phyloP scores from a whole-genome alignment of 2,888 invertebrate genomes.

The Tortricodes alternella region DNA sequence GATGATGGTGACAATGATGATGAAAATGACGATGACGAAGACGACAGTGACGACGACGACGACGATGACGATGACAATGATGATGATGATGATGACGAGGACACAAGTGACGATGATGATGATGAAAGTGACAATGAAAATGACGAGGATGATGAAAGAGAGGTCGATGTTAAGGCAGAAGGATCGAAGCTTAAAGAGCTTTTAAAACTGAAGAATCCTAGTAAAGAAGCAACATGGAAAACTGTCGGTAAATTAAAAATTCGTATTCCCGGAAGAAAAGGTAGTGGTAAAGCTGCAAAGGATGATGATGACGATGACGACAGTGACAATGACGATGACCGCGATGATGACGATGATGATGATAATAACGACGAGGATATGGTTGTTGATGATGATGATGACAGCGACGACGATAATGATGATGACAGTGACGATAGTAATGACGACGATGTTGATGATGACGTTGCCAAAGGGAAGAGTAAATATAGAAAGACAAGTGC shows the following conservation, averaged over 20 bases:
- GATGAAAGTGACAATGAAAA: slow-evolving; percentile 62
- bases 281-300: slow-evolving; percentile 52
- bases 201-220: slow-evolving; percentile 42
- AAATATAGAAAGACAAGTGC: slow-evolving; percentile 2
- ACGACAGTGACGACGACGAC: slow-evolving; percentile 71
- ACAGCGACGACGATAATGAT: slow-evolving; percentile 71
- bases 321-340: slow-evolving; percentile 44
- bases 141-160: slow-evolving; percentile 61
- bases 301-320: slow-evolving; percentile 70
- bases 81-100: slow-evolving; percentile 56
- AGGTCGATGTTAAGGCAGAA: slow-evolving; percentile 48
- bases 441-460: slow-evolving; percentile 58
- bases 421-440: slow-evolving; percentile 69
- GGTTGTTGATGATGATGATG: slow-evolving; percentile 61
- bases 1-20: slow-evolving; percentile 56
- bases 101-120: slow-evolving; percentile 51
- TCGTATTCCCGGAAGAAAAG: slow-evolving; percentile 43
- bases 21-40: slow-evolving; percentile 74
- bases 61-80: slow-evolving; percentile 61
- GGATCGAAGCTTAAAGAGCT: slow-evolving; percentile 36
- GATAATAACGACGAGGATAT: slow-evolving; percentile 71
- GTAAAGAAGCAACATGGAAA: slow-evolving; percentile 45
- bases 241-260: slow-evolving; percentile 48
- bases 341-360: slow-evolving; percentile 57
- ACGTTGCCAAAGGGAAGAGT: slow-evolving; percentile 37